These are phyloP conservation scores for Venturia canescens DNA, from an alignment of 1,140 invertebrate species.

Conservation along the genomic window DNA sequence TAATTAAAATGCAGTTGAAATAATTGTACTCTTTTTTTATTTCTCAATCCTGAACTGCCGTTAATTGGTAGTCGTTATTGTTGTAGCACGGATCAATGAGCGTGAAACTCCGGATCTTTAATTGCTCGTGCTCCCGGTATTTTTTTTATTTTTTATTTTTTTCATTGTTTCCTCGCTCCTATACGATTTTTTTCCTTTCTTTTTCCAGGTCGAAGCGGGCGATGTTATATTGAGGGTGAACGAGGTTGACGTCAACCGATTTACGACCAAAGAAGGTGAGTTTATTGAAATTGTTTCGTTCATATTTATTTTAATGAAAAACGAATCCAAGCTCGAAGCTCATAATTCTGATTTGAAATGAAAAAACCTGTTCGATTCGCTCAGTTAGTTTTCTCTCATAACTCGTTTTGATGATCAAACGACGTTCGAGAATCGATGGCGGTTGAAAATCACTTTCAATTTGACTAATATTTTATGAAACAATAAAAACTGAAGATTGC, in stretches of 20 bases:
- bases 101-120: neutral
- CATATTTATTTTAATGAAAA: no score
- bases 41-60: neutral
- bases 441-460: no score
- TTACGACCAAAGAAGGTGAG: constrained; percentile 93
- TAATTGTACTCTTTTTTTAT: neutral
- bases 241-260: constrained; percentile 92
- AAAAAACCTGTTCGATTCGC: no score
- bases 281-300: constrained; percentile 33
- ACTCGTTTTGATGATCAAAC: no score
- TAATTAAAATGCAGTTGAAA: no score
- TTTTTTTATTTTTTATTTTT: constrained; percentile 3
- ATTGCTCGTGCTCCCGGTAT: neutral
- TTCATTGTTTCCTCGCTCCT: neutral
- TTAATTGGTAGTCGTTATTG: constrained; percentile 16
- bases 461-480: no score
- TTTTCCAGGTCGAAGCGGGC: constrained; percentile 90
- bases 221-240: constrained; percentile 96
- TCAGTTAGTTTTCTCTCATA: no score
- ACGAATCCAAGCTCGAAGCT: no score
- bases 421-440: no score
- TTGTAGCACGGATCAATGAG: neutral
- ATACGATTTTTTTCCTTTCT: constrained; percentile 29
- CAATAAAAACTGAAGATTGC: no score
- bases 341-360: no score